Evolutionary conservation across 2,113 vertebrate species (phyloP).

Genomic region (Junco hyemalis): DNA sequence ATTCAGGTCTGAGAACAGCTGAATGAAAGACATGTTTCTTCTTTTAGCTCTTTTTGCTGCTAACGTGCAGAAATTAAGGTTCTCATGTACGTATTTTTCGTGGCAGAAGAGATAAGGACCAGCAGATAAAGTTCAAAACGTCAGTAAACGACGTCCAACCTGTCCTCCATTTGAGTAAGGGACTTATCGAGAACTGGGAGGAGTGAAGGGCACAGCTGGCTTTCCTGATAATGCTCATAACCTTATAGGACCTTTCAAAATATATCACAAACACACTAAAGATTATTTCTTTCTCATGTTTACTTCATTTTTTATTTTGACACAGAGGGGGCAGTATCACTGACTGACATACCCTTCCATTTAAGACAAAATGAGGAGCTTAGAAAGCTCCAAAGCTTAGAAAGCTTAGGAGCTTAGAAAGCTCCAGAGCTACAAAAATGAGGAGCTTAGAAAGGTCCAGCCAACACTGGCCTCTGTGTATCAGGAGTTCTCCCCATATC

Average conservation of each 20-base stretch:
- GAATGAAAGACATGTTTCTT: background rate
- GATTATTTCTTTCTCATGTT: background rate
- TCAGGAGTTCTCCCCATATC: background rate
- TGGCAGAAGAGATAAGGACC: constrained; percentile 31
- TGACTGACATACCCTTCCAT: background rate
- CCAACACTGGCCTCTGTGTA: background rate
- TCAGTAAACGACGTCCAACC: background rate
- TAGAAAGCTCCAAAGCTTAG: background rate
- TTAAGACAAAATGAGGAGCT: background rate
- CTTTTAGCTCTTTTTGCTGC: background rate
- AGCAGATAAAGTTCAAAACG: constrained; percentile 39
- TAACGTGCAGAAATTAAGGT: constrained; percentile 33
- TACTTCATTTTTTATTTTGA: background rate
- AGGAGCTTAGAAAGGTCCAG: background rate
- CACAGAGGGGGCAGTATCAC: background rate
- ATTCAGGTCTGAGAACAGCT: background rate
- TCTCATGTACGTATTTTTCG: background rate
- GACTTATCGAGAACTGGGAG: constrained; percentile 13
- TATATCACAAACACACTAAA: background rate
- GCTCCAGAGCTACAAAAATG: background rate
- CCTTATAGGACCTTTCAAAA: constrained; percentile 36
- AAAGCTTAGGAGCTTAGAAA: too few species aligned
- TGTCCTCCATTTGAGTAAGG: background rate
- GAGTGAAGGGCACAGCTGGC: constrained; percentile 20
- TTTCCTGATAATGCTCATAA: constrained; percentile 56